Evolutionary conservation across 1,140 invertebrate species (phyloP).

Genomic region (Harpegnathos saltator): DNA sequence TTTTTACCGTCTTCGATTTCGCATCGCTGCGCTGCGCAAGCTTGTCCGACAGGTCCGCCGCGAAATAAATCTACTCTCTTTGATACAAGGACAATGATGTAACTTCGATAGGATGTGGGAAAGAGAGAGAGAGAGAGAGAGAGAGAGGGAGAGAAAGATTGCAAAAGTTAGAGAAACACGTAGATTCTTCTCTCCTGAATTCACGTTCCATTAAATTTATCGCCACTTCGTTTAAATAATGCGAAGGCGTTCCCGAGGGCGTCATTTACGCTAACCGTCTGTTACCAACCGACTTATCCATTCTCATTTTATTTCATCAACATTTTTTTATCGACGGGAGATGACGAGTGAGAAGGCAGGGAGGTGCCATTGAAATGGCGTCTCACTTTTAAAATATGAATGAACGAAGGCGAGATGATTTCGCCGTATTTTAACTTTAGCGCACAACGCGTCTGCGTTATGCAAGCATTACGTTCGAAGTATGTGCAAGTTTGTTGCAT

Average conservation of each 20-base stretch:
- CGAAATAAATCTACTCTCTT: constrained; percentile 15
- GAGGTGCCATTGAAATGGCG: too few relatives aligned
- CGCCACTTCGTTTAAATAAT: too few relatives aligned
- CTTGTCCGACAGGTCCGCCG: constrained; percentile 40
- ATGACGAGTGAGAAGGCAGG: too few relatives aligned
- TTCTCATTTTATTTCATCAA: too few relatives aligned
- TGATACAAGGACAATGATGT: constrained; percentile 59
- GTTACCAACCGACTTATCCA: too few relatives aligned
- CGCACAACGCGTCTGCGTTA: constrained; percentile 4
- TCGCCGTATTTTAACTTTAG: background rate
- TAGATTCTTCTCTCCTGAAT: too few relatives aligned
- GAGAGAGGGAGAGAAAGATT: background rate
- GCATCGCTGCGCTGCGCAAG: background rate
- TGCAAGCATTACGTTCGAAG: constrained; percentile 32
- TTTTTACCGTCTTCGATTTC: constrained; percentile 7
- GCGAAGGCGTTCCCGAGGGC: too few relatives aligned
- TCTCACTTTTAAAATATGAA: too few relatives aligned
- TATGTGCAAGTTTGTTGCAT: constrained; percentile 36
- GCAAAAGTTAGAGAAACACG: background rate
- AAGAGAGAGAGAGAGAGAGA: background rate
- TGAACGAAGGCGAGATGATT: too few relatives aligned
- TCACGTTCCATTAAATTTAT: too few relatives aligned
- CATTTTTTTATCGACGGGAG: too few relatives aligned
- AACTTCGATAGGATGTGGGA: constrained; percentile 11
- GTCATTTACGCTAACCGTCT: too few relatives aligned